These are phyloP conservation scores for Perizoma affinitatum DNA, from an alignment of 2,888 invertebrate genomes.

Conservation along the genomic window DNA sequence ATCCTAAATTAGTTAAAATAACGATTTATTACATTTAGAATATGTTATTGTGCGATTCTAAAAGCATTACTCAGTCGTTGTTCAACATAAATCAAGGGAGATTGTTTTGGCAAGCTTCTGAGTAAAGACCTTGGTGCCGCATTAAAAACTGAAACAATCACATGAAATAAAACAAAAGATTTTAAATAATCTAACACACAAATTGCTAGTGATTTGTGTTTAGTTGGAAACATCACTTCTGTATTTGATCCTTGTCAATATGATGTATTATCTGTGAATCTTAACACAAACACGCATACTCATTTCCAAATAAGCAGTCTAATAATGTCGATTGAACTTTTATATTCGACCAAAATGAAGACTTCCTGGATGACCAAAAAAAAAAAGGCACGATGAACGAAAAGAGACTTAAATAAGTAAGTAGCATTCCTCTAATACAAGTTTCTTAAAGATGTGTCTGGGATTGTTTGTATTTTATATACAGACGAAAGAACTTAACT, in stretches of 20 bases:
- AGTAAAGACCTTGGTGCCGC: slow-evolving; percentile 55
- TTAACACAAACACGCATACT: too few relatives aligned
- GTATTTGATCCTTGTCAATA: too few relatives aligned
- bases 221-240: too few relatives aligned
- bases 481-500: slow-evolving; percentile 59
- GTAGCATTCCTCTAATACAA: neutral
- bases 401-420: too few relatives aligned
- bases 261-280: too few relatives aligned
- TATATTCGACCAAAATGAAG: too few relatives aligned
- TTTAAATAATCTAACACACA: slow-evolving; percentile 39
- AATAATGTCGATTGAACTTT: too few relatives aligned
- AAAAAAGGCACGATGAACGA: too few relatives aligned
- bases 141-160: slow-evolving; percentile 61
- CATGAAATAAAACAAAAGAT: slow-evolving; percentile 46
- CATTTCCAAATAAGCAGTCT: too few relatives aligned
- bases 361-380: too few relatives aligned
- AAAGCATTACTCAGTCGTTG: slow-evolving; percentile 39
- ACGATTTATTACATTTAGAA: slow-evolving; percentile 51
- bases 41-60: slow-evolving; percentile 45
- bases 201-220: slow-evolving; percentile 12
- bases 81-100: slow-evolving; percentile 51
- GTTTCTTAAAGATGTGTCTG: neutral
- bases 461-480: slow-evolving; percentile 50
- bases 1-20: slow-evolving; percentile 50
- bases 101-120: slow-evolving; percentile 61